Evolutionary conservation across 92 coral and sea anemone species (phyloP).

Genomic region (Metridium senile): DNA sequence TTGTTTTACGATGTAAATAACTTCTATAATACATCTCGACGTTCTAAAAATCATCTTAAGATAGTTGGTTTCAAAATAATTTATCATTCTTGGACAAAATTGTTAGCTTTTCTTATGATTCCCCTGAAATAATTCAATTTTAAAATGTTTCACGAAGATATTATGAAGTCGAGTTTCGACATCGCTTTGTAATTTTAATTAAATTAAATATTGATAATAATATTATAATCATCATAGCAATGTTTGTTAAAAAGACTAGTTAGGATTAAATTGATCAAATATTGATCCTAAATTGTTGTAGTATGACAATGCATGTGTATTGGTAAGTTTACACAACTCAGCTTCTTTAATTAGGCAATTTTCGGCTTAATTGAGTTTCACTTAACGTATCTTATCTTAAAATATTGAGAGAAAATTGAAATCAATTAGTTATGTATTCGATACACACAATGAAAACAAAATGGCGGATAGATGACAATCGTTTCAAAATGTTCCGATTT

Average conservation of each 20-base stretch:
- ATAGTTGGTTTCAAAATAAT: no score
- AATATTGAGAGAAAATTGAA: slow-evolving; percentile 18
- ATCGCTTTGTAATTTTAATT: no score
- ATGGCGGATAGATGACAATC: slow-evolving; percentile 4
- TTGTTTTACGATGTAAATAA: no score
- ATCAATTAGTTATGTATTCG: slow-evolving; percentile 14
- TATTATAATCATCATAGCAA: no score
- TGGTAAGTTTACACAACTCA: not conserved
- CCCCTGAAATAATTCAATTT: no score
- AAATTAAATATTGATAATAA: no score
- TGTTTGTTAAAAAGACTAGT: not conserved
- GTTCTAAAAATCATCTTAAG: no score
- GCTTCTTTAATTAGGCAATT: not conserved
- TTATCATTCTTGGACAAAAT: no score
- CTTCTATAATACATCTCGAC: no score
- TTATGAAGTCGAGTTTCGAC: no score
- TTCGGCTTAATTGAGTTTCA: not conserved
- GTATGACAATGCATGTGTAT: not conserved
- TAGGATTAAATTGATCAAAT: not conserved
- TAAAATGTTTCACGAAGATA: no score
- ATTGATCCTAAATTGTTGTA: not conserved
- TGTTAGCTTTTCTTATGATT: no score
- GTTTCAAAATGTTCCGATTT: slow-evolving; percentile 10
- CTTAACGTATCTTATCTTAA: slow-evolving; percentile 12
- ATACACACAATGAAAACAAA: not conserved